phyloP scores from a whole-genome alignment of 2,113 vertebrate species.

The Oriolus oriolus region DNA sequence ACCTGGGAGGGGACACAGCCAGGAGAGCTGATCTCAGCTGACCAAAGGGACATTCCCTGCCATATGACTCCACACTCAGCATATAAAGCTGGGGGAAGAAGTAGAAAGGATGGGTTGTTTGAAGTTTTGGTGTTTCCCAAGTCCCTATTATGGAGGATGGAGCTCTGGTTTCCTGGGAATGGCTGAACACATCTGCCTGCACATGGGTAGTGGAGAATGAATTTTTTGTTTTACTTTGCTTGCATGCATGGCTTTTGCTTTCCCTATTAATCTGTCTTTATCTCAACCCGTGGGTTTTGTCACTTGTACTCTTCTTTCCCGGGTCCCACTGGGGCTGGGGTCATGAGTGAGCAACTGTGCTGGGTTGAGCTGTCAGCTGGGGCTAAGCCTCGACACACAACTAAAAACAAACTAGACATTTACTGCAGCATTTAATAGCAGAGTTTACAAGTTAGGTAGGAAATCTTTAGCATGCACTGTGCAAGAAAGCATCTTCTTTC shows the following conservation, averaged over 20 bases:
- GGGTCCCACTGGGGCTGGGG: no score
- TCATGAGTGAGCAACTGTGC: rapidly evolving
- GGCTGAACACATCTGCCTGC: rapidly evolving
- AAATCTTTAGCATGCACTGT: not conserved
- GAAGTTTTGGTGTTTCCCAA: not conserved
- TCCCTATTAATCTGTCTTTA: rapidly evolving
- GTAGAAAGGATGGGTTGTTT: not conserved
- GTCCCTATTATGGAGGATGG: no score
- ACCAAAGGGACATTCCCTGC: not conserved
- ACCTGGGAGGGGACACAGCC: not conserved
- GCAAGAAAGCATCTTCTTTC: not conserved
- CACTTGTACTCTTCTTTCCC: not conserved
- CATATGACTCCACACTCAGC: not conserved
- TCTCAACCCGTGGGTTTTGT: not conserved
- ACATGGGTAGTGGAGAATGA: not conserved
- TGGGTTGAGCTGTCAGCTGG: not conserved
- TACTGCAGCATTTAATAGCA: not conserved
- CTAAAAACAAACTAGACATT: not conserved
- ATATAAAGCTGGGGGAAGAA: not conserved
- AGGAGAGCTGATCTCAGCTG: not conserved
- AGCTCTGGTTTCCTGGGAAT: not conserved
- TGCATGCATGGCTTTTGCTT: not conserved
- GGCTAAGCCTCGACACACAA: not conserved
- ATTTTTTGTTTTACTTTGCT: not conserved
- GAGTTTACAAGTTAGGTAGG: not conserved